phyloP scores from a whole-genome alignment of 2,113 vertebrate species.

The Heloderma charlesbogerti region DNA sequence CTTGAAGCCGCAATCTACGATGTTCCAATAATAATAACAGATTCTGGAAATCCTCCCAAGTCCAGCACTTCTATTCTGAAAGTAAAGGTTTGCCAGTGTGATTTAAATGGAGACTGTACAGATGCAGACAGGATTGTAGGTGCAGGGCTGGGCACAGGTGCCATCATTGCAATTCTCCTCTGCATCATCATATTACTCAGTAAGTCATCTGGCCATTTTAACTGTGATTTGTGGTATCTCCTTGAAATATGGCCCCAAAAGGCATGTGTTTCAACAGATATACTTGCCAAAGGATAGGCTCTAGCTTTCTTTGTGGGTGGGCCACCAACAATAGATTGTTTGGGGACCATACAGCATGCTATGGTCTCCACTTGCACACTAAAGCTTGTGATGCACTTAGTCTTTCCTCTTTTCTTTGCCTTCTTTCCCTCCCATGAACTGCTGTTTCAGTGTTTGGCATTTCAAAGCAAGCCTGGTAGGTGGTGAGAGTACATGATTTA shows the following conservation, averaged over 20 bases:
- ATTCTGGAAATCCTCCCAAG: slow-evolving; percentile 95
- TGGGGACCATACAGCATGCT: not conserved
- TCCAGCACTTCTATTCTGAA: slow-evolving; percentile 93
- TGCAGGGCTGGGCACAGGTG: slow-evolving; percentile 92
- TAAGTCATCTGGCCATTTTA: slow-evolving; percentile 78
- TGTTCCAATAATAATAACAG: slow-evolving; percentile 94
- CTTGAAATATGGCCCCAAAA: not conserved
- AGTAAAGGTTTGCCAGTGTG: slow-evolving; percentile 95
- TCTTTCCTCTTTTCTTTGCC: not conserved
- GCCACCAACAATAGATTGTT: not conserved
- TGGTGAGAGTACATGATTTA: too few relatives aligned
- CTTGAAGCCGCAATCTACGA: slow-evolving; percentile 94
- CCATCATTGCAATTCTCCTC: slow-evolving; percentile 96
- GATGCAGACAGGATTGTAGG: slow-evolving; percentile 93
- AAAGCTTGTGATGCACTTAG: not conserved
- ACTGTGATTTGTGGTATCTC: not conserved
- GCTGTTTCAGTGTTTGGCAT: not conserved
- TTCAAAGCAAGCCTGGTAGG: not conserved
- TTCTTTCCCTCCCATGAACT: not conserved
- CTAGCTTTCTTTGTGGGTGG: not conserved
- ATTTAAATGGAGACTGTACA: slow-evolving; percentile 93
- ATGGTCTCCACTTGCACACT: not conserved
- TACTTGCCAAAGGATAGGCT: not conserved
- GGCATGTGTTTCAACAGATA: not conserved
- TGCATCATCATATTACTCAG: slow-evolving; percentile 98